Percentiles rank a stretch among this genome's conserved stretches.
Evolutionary conservation across 23 tunicate genomes (phyloP).

Genomic region (Halocynthia aurantium): DNA sequence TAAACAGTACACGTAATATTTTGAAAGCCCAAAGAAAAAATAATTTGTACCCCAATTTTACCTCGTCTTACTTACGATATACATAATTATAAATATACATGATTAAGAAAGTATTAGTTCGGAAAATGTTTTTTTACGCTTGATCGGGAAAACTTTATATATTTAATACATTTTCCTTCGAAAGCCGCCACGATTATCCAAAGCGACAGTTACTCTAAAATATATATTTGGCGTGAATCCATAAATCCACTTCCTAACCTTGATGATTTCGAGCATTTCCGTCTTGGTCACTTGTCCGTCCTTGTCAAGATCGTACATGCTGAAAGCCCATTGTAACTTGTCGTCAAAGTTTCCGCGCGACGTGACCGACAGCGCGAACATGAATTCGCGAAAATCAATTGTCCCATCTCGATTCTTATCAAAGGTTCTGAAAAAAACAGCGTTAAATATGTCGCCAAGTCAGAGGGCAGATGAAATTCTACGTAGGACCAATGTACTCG

Average conservation of each 20-base stretch:
- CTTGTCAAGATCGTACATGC: slow-evolving; percentile 84
- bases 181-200: too few species aligned
- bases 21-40: too few species aligned
- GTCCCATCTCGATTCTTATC: slow-evolving; percentile 81
- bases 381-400: slow-evolving; percentile 90
- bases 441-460: background rate
- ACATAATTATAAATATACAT: too few species aligned
- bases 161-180: too few species aligned
- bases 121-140: too few species aligned
- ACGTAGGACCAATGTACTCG: background rate
- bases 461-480: background rate
- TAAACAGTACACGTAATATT: too few species aligned
- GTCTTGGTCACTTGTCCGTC: slow-evolving; percentile 72
- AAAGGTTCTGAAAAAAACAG: slow-evolving; percentile 54
- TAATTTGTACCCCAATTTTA: too few species aligned
- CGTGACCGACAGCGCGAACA: slow-evolving; percentile 83
- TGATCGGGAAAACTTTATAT: too few species aligned
- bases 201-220: too few species aligned
- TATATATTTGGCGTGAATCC: too few species aligned
- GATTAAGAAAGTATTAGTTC: too few species aligned
- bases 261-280: slow-evolving; percentile 83
- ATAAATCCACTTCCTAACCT: slow-evolving; percentile 15
- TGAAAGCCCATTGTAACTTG: slow-evolving; percentile 79
- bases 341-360: slow-evolving; percentile 83
- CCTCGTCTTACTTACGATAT: too few species aligned